phyloP scores from a whole-genome alignment of 2,888 invertebrate genomes.

The Cerceris rybyensis region DNA sequence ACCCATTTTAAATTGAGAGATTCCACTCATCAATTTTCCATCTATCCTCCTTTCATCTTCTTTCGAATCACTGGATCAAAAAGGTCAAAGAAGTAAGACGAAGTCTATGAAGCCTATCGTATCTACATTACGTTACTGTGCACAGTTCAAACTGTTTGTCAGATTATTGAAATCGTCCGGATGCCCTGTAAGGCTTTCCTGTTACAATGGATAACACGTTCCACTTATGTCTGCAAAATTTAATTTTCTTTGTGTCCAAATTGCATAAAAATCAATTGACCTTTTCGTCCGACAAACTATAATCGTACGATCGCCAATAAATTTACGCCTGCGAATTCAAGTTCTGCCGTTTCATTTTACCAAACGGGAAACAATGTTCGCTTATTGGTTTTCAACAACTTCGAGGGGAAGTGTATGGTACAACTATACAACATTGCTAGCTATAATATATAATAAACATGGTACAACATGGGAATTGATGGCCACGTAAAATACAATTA shows the following conservation, averaged over 20 bases:
- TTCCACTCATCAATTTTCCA: too few relatives aligned
- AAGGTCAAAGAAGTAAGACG: not conserved
- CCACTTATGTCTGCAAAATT: not conserved
- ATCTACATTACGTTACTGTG: conserved; percentile 35
- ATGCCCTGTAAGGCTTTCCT: not conserved
- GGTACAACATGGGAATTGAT: conserved; percentile 33
- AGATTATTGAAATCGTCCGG: conserved; percentile 37
- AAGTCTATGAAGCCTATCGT: conserved; percentile 10
- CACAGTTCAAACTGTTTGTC: conserved; percentile 30
- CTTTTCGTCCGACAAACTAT: not conserved
- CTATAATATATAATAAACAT: conserved; percentile 43
- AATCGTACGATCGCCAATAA: not conserved
- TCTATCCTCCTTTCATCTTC: not conserved
- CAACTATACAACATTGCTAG: conserved; percentile 47
- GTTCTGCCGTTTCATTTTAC: conserved; percentile 9
- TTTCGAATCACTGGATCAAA: not conserved
- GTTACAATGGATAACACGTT: not conserved
- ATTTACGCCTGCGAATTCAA: conserved; percentile 29
- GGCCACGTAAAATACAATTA: conserved; percentile 44
- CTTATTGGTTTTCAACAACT: conserved; percentile 32
- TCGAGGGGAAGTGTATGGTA: conserved; percentile 37
- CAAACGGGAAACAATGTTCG: conserved; percentile 20
- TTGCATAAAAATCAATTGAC: not conserved
- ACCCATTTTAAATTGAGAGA: too few relatives aligned
- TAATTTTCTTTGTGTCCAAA: not conserved